Evolutionary conservation across 2,113 vertebrate genomes (phyloP), one percentile per base, ranked within the genome.

Genomic region (Rhea americana): DNA sequence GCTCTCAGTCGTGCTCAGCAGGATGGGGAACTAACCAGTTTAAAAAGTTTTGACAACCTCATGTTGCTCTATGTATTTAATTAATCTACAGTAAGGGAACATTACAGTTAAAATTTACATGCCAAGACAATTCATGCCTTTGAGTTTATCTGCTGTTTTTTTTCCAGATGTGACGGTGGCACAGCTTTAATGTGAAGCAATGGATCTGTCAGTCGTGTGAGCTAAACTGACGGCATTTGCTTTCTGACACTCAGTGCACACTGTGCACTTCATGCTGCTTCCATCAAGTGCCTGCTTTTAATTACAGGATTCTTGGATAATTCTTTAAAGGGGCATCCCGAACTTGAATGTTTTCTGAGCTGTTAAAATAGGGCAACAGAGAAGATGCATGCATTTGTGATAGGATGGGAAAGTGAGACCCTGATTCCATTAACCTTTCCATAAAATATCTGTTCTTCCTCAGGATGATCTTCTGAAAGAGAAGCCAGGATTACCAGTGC

Each of bases 61-160:
- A 18, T 35, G 10, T 47, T 74, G 65, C 30, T 30, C 18, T n/a
- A 0, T 45, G 6, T 15, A 5, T 65, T 81, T 4, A 1, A 22
- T 82, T 63, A 26, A 35, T n/a, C 35, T 35, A 0, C 53, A 66
- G 59, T 18, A 56, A 45, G 72, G 50, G 32, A 61, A 7, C 0
- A 5, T 79, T 63, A 39, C 10, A 8, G 74, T 24, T 80, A 5
- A 50, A 55, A 21, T 63, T 83, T 70, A 22, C 72, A 71, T 91
- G 47, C 82, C 16, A 14, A 11, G 79, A 21, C 76, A 67, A 68
- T 65, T 91, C 1, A 0, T 0, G 1, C 63, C 25, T 22, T 25
- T 21, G 11, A 50, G 17, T 0, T 61, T 74, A 7, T 6, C 17
- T 56, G 41, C 9, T 11, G 2, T 55, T 68, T 81, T 43, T 65